phyloP scores from a whole-genome alignment of 2,113 vertebrate genomes.

The Rhinichthys klamathensis region DNA sequence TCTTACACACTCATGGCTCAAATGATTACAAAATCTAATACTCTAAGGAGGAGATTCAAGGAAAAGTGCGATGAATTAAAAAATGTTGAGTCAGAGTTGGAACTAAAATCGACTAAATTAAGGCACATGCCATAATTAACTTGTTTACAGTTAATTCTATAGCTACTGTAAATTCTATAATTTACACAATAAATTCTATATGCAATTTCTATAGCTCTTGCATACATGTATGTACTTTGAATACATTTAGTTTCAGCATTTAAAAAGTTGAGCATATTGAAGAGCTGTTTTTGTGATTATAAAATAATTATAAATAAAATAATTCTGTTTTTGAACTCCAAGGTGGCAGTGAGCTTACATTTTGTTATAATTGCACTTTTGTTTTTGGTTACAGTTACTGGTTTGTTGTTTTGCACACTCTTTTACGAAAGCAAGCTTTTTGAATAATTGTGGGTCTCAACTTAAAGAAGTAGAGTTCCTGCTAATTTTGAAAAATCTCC shows the following conservation, averaged over 20 bases:
- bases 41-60: background rate
- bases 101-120: background rate
- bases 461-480: background rate
- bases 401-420: slow-evolving; percentile 14
- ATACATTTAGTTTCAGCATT: no score
- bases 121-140: background rate
- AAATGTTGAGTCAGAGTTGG: background rate
- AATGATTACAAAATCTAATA: background rate
- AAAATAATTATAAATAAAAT: background rate
- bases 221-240: no score
- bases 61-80: background rate
- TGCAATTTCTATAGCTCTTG: no score
- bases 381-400: background rate
- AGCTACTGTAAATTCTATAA: no score
- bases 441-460: no score
- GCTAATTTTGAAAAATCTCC: background rate
- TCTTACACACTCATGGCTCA: background rate
- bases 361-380: background rate
- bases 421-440: no score
- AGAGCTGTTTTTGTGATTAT: no score
- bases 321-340: background rate
- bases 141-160: no score
- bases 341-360: background rate
- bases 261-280: no score
- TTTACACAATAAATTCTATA: no score